Evolutionary conservation across 2,797 vertebrate genomes (phyloP).

Genomic region (Acridotheres tristis): DNA sequence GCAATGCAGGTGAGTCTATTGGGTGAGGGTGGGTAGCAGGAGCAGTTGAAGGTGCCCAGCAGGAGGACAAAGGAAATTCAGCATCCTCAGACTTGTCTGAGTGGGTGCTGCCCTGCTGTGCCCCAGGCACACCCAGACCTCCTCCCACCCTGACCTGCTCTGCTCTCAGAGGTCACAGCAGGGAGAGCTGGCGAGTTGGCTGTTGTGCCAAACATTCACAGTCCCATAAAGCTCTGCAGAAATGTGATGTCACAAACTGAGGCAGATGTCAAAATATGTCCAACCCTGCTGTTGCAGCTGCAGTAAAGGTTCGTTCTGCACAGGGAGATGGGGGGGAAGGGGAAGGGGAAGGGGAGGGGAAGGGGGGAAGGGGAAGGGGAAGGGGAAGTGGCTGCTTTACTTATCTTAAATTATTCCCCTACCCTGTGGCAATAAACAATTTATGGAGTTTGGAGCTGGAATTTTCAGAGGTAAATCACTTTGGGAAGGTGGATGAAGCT

Average conservation of each 20-base stretch:
- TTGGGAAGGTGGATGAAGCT: background rate
- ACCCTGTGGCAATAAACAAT: background rate
- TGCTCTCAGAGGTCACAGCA: background rate
- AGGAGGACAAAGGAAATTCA: background rate
- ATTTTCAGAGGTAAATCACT: background rate
- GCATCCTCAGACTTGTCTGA: background rate
- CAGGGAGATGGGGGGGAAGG: accelerated
- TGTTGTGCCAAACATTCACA: background rate
- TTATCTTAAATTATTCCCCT: background rate
- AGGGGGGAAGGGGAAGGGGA: too few relatives aligned
- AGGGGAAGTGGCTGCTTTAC: background rate
- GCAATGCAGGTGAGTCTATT: background rate
- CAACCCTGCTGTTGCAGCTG: background rate
- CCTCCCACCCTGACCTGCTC: background rate
- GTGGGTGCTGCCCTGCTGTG: background rate
- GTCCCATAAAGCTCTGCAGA: background rate
- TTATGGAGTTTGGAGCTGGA: background rate
- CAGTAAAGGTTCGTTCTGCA: background rate
- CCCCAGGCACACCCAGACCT: background rate
- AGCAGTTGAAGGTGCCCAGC: accelerated
- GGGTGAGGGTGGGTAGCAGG: accelerated
- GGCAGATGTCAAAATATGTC: background rate
- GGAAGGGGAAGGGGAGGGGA: too few relatives aligned
- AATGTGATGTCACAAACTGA: background rate
- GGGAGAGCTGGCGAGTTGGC: accelerated